phyloP scores from a whole-genome alignment of 2,888 invertebrate species.

The Ernsta delagoae region DNA sequence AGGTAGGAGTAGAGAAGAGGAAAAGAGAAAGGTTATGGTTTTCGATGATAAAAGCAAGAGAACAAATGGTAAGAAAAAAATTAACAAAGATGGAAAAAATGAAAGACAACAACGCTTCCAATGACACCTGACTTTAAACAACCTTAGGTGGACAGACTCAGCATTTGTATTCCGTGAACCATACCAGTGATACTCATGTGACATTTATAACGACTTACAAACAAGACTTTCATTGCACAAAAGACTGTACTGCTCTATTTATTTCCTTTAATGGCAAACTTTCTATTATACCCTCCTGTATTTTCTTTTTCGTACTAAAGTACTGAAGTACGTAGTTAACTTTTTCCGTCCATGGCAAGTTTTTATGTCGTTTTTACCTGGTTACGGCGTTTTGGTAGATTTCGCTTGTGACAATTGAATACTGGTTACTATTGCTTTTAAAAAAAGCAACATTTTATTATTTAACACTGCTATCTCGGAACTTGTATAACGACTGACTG shows the following conservation, averaged over 20 bases:
- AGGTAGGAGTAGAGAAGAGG: too few relatives aligned
- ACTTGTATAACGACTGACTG: too few relatives aligned
- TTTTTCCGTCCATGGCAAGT: conserved; percentile 16
- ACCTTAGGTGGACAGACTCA: too few relatives aligned
- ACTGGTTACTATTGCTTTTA: neutral
- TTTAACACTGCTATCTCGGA: too few relatives aligned
- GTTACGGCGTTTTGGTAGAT: conserved; percentile 13
- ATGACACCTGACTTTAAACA: too few relatives aligned
- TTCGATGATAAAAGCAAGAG: too few relatives aligned
- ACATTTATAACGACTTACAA: neutral
- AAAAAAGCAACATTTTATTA: neutral
- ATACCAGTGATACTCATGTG: neutral
- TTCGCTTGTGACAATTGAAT: conserved; percentile 11
- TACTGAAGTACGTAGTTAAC: conserved; percentile 14
- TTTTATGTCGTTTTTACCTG: conserved; percentile 12
- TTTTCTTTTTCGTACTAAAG: conserved; percentile 10
- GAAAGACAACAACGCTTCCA: too few relatives aligned
- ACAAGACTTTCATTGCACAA: neutral
- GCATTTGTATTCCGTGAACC: too few relatives aligned
- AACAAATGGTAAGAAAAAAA: too few relatives aligned
- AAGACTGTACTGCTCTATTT: neutral
- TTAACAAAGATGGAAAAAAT: too few relatives aligned
- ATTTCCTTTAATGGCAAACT: conserved; percentile 1
- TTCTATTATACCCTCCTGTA: conserved; percentile 8
- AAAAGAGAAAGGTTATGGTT: too few relatives aligned